Evolutionary conservation across 2,797 vertebrate genomes (phyloP).

Genomic region (Tinamus major): DNA sequence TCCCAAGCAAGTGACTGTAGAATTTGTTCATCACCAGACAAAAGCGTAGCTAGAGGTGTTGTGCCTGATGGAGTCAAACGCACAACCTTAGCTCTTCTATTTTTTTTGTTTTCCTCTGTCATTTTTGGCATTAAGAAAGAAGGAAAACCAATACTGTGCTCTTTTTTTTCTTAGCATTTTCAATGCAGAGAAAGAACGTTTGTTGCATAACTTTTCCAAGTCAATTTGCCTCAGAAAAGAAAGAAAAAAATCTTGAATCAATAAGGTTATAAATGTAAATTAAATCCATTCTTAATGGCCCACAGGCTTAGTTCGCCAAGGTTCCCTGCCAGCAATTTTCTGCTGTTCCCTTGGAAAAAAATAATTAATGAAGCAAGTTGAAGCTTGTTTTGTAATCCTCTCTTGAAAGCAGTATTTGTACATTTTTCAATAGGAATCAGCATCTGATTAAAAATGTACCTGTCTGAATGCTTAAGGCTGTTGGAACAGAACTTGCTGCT

Average conservation of each 20-base stretch:
- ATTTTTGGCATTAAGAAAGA: slow-evolving; percentile 10
- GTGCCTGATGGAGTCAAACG: not conserved
- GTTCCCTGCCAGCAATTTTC: slow-evolving; percentile 53
- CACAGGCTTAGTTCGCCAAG: slow-evolving; percentile 10
- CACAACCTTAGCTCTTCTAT: not conserved
- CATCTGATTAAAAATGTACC: slow-evolving; percentile 54
- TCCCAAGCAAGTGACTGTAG: not conserved
- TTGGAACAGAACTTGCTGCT: slow-evolving; percentile 54
- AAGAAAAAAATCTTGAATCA: slow-evolving; percentile 38
- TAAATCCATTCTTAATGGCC: slow-evolving; percentile 66
- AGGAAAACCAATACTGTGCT: slow-evolving; percentile 10
- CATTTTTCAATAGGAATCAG: slow-evolving; percentile 64
- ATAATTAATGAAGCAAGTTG: slow-evolving; percentile 70
- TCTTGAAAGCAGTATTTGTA: slow-evolving; percentile 50
- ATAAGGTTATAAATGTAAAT: slow-evolving; percentile 56
- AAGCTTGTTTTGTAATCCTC: slow-evolving; percentile 69
- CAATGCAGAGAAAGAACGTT: slow-evolving; percentile 14
- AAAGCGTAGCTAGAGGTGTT: slow-evolving; percentile 4
- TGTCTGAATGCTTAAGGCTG: slow-evolving; percentile 31
- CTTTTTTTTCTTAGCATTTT: slow-evolving; percentile 12
- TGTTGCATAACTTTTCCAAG: slow-evolving; percentile 49
- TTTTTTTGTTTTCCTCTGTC: not conserved
- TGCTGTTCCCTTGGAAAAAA: slow-evolving; percentile 49
- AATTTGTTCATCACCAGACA: slow-evolving; percentile 24
- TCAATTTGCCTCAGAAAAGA: slow-evolving; percentile 16